These are phyloP conservation scores for Neofelis nebulosa DNA, from an alignment of 2,113 vertebrate species.

Conservation along the genomic window DNA sequence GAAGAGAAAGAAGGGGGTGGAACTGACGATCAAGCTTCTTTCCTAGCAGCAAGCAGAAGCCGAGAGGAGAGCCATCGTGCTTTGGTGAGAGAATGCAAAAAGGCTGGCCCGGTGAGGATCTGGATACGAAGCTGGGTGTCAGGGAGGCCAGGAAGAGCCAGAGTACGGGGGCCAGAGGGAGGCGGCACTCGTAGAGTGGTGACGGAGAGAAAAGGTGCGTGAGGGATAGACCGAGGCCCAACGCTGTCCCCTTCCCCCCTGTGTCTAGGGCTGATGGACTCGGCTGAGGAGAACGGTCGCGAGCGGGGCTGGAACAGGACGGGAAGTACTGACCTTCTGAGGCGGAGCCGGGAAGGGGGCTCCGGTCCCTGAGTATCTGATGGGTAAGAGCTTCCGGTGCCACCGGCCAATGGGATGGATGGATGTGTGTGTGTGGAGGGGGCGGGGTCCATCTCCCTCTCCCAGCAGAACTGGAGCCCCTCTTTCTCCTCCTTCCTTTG, in stretches of 20 bases:
- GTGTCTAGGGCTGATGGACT: background rate
- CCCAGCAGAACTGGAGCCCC: background rate
- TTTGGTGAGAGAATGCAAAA: background rate
- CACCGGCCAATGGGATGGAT: background rate
- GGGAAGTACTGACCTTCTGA: background rate
- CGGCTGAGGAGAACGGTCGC: background rate
- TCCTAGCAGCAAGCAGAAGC: background rate
- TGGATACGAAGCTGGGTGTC: background rate
- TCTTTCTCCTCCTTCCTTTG: background rate
- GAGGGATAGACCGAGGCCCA: background rate
- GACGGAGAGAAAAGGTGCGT: background rate
- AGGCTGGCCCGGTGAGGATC: background rate
- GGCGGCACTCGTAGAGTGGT: background rate
- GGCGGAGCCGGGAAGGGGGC: background rate
- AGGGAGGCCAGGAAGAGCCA: background rate
- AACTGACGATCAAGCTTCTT: background rate
- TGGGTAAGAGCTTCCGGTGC: background rate
- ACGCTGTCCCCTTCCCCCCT: background rate
- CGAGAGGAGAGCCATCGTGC: background rate
- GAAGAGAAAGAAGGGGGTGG: background rate
- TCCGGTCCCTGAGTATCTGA: accelerated
- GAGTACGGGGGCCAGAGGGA: background rate
- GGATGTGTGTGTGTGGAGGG: background rate
- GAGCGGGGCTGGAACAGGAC: background rate
- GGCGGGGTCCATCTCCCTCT: background rate